Conservation (phyloP, 2,113 vertebrate genomes). For the Neotoma lepida region DNA sequence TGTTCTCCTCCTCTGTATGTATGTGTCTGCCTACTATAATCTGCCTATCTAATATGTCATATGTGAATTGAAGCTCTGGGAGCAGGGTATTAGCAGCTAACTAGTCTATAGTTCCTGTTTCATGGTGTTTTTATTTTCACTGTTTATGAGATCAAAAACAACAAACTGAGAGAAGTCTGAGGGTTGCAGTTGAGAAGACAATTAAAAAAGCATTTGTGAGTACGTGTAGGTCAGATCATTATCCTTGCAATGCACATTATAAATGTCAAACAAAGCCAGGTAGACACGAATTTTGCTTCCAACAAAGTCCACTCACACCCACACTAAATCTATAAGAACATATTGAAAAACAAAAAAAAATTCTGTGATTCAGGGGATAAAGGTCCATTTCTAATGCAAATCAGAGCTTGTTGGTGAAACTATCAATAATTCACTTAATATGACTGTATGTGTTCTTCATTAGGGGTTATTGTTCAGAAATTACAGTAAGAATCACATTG, state of each 20-base stretch:
- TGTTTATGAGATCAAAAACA: slow-evolving; percentile 7
- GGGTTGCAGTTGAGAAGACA: not conserved
- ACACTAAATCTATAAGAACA: not conserved
- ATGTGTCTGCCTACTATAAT: not conserved
- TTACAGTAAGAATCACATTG: not conserved
- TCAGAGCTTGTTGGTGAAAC: not conserved
- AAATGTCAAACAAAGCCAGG: slow-evolving; percentile 1
- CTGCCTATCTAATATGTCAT: not conserved
- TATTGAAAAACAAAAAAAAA: not conserved
- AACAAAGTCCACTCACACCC: not conserved
- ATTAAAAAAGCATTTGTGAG: slow-evolving; percentile 16
- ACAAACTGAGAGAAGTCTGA: slow-evolving; percentile 28
- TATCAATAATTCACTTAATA: not conserved
- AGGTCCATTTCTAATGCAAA: not conserved
- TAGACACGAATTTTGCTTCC: slow-evolving; percentile 16
- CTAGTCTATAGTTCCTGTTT: not conserved
- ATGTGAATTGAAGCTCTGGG: not conserved
- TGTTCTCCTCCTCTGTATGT: not conserved
- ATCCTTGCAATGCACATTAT: not conserved
- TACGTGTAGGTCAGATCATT: not conserved
- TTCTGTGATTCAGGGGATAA: slow-evolving; percentile 34
- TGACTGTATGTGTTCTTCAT: not conserved
- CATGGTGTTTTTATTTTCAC: slow-evolving; percentile 32
- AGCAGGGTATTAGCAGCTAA: not conserved
- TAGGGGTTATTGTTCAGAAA: not conserved